phyloP scores from a whole-genome alignment of 2,113 vertebrate genomes.

The Brachyistius frenatus region DNA sequence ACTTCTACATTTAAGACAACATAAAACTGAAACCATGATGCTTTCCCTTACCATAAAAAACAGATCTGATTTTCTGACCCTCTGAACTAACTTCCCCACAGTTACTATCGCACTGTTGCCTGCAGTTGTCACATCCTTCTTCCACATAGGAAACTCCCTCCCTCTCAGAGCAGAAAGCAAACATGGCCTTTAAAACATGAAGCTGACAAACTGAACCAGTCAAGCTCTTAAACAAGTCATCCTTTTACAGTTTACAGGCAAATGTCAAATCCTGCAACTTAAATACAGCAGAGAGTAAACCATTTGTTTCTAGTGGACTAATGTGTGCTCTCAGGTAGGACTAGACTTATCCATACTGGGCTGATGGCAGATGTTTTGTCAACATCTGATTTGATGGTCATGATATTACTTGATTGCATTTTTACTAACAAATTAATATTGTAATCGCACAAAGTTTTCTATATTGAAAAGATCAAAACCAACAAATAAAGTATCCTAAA shows the following conservation, averaged over 20 bases:
- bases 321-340: too few species aligned
- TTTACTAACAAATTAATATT: not conserved
- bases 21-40: too few species aligned
- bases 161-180: conserved; percentile 22
- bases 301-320: too few species aligned
- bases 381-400: not conserved
- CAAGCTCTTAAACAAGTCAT: not conserved
- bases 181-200: conserved; percentile 3
- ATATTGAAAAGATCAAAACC: too few species aligned
- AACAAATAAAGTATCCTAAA: not conserved
- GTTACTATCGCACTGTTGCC: not conserved
- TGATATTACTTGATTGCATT: not conserved
- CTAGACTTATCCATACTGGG: too few species aligned
- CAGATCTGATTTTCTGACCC: not conserved
- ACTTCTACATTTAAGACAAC: too few species aligned
- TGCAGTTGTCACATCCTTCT: conserved; percentile 37
- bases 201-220: not conserved
- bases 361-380: not conserved
- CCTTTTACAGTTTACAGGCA: not conserved
- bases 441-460: too few species aligned
- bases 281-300: too few species aligned
- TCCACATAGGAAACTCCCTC: conserved; percentile 56
- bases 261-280: not conserved
- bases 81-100: not conserved
- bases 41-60: too few species aligned